Conservation (phyloP, 2,888 invertebrate genomes). For the Neoaliturus tenellus region DNA sequence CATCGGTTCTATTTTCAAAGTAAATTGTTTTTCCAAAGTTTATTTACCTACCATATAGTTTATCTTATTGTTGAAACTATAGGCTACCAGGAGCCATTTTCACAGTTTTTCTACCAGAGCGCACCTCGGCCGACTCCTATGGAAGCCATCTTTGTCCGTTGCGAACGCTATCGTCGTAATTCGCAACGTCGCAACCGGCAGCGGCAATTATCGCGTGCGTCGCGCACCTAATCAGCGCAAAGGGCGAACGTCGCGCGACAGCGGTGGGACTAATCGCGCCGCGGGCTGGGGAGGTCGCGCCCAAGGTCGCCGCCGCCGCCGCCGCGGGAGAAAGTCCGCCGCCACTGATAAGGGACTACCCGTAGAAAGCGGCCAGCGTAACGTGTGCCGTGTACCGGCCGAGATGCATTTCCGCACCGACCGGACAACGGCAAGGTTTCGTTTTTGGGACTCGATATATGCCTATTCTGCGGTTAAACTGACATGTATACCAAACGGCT, state of each 20-base stretch:
- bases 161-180: not conserved
- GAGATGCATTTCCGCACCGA: conserved; percentile 11
- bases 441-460: not conserved
- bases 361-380: conserved; percentile 8
- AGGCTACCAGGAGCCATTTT: too few species aligned
- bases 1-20: too few species aligned
- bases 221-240: conserved; percentile 22
- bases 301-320: conserved; percentile 5
- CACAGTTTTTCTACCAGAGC: too few species aligned
- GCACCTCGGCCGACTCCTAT: too few species aligned
- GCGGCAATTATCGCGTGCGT: not conserved
- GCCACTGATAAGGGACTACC: not conserved
- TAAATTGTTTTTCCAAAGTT: too few species aligned
- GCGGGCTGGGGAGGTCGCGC: not conserved
- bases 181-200: not conserved
- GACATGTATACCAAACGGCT: too few species aligned
- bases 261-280: not conserved
- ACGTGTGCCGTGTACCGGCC: not conserved
- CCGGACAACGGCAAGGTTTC: not conserved
- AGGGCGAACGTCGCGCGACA: not conserved
- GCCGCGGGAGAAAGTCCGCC: conserved; percentile 23
- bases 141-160: too few species aligned
- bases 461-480: too few species aligned
- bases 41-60: too few species aligned
- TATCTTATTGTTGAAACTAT: too few species aligned